Percentiles rank a stretch among this genome's conserved stretches.
These are phyloP conservation scores for Neosalanx taihuensis DNA, from an alignment of 2,797 vertebrate genomes.

Conservation along the genomic window DNA sequence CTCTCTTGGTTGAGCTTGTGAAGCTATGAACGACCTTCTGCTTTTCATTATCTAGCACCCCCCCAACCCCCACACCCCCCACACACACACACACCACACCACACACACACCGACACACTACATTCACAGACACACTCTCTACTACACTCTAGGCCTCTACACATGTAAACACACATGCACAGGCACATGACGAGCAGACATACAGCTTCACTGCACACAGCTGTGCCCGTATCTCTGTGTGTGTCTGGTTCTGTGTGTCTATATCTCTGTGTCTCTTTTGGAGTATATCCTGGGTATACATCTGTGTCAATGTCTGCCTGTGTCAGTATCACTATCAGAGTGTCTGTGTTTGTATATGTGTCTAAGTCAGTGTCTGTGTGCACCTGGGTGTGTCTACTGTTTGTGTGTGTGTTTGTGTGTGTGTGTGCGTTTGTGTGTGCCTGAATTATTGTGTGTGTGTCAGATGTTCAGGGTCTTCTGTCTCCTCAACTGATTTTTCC, in stretches of 20 bases:
- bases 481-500: too few species aligned
- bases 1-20: constrained; percentile 63
- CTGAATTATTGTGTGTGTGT: neutral
- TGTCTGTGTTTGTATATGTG: too few species aligned
- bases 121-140: too few species aligned
- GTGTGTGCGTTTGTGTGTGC: neutral
- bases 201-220: constrained; percentile 22
- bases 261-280: too few species aligned
- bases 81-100: too few species aligned
- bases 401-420: constrained; percentile 18
- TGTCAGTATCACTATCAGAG: too few species aligned
- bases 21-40: constrained; percentile 50
- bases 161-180: neutral
- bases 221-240: constrained; percentile 50
- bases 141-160: neutral
- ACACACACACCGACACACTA: too few species aligned
- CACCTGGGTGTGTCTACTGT: constrained; percentile 20
- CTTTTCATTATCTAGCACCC: constrained; percentile 48
- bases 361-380: constrained; percentile 17
- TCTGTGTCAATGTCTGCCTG: too few species aligned
- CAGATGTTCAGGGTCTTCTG: neutral
- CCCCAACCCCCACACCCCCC: neutral
- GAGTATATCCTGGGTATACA: too few species aligned
- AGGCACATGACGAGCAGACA: neutral
- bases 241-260: too few species aligned